Evolutionary conservation across 2,113 vertebrate species (phyloP).

Genomic region (Pedetes capensis): DNA sequence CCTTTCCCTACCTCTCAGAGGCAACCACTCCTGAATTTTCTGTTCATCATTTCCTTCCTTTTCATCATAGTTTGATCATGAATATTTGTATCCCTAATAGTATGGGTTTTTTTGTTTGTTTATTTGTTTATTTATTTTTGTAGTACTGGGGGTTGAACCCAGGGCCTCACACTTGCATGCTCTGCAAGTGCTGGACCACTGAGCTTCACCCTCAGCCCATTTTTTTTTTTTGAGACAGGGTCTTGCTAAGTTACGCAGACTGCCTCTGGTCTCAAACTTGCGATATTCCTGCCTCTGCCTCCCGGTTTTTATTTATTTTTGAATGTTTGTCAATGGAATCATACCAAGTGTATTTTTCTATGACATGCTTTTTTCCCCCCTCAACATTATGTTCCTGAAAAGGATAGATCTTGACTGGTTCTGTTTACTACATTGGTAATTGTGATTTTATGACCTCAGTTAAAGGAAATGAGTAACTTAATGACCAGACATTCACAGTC

Average conservation of each 20-base stretch:
- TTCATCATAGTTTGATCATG: not conserved
- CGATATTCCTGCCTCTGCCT: too few species aligned
- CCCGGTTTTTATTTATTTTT: slow-evolving; percentile 24
- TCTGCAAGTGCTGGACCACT: too few species aligned
- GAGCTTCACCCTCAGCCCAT: too few species aligned
- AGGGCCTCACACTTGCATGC: too few species aligned
- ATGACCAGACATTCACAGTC: slow-evolving; percentile 17
- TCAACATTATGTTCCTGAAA: not conserved
- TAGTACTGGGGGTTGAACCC: too few species aligned
- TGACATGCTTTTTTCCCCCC: not conserved
- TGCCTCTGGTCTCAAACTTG: too few species aligned
- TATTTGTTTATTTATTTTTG: too few species aligned
- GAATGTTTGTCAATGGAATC: not conserved
- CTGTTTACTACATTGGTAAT: not conserved
- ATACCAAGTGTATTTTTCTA: not conserved
- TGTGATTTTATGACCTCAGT: slow-evolving; percentile 30
- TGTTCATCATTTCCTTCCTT: not conserved
- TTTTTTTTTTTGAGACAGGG: too few species aligned
- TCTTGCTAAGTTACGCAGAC: too few species aligned
- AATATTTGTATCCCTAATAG: slow-evolving; percentile 15
- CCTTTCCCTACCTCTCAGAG: not conserved
- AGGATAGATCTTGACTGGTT: not conserved
- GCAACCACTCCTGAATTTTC: slow-evolving; percentile 12
- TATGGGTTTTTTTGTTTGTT: too few species aligned
- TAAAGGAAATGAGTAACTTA: slow-evolving; percentile 41